These are phyloP conservation scores for Tinea trinotella DNA, from an alignment of 2,888 invertebrate genomes.

Conservation along the genomic window DNA sequence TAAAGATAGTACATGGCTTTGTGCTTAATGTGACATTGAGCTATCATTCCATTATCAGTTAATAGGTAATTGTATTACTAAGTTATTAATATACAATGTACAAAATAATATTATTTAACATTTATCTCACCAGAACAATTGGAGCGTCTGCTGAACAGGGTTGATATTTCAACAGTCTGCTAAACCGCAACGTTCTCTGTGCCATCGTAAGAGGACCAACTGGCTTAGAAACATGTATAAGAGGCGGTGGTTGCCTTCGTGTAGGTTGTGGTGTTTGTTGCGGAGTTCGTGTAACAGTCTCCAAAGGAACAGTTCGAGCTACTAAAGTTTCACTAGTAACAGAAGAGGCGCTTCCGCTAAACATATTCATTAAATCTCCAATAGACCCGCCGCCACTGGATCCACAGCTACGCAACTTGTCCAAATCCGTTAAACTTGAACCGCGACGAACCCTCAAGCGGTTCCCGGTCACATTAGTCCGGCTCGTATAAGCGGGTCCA, in stretches of 20 bases:
- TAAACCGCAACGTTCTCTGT: constrained; percentile 78
- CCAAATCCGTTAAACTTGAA: constrained; percentile 81
- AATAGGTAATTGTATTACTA: no score
- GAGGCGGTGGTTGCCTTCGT: constrained; percentile 42
- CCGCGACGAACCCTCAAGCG: constrained; percentile 76
- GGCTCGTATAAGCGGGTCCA: constrained; percentile 69
- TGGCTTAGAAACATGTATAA: constrained; percentile 53
- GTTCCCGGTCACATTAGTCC: constrained; percentile 55
- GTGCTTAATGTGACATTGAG: neutral
- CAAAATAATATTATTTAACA: neutral
- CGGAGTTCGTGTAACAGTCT: constrained; percentile 74
- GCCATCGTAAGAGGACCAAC: constrained; percentile 76
- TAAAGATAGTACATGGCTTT: neutral
- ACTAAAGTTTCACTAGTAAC: constrained; percentile 80
- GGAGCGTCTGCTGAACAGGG: constrained; percentile 66
- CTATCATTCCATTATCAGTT: neutral
- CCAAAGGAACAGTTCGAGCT: constrained; percentile 80
- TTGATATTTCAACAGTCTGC: constrained; percentile 77
- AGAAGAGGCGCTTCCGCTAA: constrained; percentile 80
- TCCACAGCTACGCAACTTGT: constrained; percentile 70
- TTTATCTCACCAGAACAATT: constrained; percentile 55
- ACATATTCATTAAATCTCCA: constrained; percentile 86
- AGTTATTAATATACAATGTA: neutral
- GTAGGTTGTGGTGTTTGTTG: constrained; percentile 59
- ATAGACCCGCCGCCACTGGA: constrained; percentile 75